Base-by-base conservation (phyloP, 2,888 invertebrate species). In the Tetropium fuscum region DNA sequence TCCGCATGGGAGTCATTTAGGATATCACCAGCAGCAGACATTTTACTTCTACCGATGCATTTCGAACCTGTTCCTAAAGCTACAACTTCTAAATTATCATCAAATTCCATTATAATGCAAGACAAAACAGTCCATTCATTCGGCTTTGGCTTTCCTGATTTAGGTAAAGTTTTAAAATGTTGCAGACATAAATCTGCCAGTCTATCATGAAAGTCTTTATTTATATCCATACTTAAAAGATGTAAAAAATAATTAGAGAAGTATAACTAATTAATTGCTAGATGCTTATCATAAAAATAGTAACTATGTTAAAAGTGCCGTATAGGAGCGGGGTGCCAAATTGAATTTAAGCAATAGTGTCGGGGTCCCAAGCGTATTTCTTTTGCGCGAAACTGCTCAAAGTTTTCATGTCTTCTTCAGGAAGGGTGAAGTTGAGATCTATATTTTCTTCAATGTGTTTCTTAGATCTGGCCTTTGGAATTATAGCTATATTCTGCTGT, bases 1-100 rank as follows among this genome's bases (percentile, higher is more conserved):
- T 98, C 97, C 1, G 97, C 95, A 83, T 98, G 97, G 30, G 93
- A 94, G 80, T 98, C 97, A 77, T 93, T 93, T 8, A 98, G 74
- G 60, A 92, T 84, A 70, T 87, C 87, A 1, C 95, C 95, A 19
- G 78, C 78, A 1, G 83, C 73, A 49, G 88, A 88, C 83, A 91
- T 83, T 78, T 88, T 87, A 2, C 82, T 81, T 54, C 86, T 84
- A 1, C 96, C 95, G 63, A 97, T 86, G 80, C 97, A 97, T 83
- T 96, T 97, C 0, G 97, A 92, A 0, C 97, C 97, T 1, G 94
- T 94, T 1, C 94, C 95, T 51, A 96, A 78, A n/a, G 95, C 86
- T 18, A 95, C 88, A 2, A 95, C 88, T 3, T 74, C 69, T 40
- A 80, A 77, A 45, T 64, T 69, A 43, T 88, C 76, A 47, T 66